These are phyloP conservation scores for Heliopora coerulea DNA, from an alignment of 92 coral and sea anemone species.

Conservation along the genomic window DNA sequence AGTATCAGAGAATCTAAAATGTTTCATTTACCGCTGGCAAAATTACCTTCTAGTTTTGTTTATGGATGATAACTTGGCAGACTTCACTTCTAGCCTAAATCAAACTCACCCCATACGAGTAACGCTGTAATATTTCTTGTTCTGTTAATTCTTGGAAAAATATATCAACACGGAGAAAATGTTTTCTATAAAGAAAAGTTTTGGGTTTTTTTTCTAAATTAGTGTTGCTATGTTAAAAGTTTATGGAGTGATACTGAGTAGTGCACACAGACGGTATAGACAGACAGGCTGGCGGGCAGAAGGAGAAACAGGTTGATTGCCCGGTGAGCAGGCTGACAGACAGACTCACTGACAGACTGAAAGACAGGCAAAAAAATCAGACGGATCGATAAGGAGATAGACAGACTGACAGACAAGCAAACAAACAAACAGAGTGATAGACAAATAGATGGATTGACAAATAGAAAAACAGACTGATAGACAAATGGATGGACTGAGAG, in stretches of 20 bases:
- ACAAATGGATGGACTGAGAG: background rate
- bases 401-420: background rate
- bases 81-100: background rate
- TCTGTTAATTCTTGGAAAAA: slow-evolving; percentile 40
- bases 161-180: slow-evolving; percentile 26
- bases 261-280: too few species aligned
- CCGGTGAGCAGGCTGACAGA: too few species aligned
- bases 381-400: background rate
- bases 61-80: background rate
- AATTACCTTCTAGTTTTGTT: too few species aligned
- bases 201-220: background rate
- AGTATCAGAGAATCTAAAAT: too few species aligned
- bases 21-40: too few species aligned
- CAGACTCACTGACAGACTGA: too few species aligned
- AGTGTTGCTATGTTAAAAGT: background rate
- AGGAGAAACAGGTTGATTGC: too few species aligned
- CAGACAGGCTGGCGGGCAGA: too few species aligned
- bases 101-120: slow-evolving; percentile 23
- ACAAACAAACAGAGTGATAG: background rate
- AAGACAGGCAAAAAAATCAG: background rate
- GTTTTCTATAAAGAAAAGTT: background rate
- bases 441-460: too few species aligned
- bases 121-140: slow-evolving; percentile 33
- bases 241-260: too few species aligned
- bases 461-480: too few species aligned